Evolutionary conservation across 92 coral and sea anemone genomes (phyloP).

Genomic region (Zoanthus solanderi): DNA sequence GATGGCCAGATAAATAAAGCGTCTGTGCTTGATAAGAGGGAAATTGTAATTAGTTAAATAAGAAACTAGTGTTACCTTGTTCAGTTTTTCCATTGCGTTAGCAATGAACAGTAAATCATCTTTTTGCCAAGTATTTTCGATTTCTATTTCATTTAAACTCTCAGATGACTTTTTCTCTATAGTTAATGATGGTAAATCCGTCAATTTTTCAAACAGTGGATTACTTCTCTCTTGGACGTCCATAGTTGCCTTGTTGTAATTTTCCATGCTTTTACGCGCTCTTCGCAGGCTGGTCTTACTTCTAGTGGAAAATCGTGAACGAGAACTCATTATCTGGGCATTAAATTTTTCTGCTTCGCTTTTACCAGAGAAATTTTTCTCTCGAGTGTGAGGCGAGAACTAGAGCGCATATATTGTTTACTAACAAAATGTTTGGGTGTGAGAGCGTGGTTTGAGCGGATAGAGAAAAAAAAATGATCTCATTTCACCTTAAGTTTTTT

Average conservation of each 20-base stretch:
- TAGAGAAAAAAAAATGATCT: constrained; percentile 15
- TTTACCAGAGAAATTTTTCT: background rate
- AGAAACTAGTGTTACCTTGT: constrained; percentile 12
- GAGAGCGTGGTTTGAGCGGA: background rate
- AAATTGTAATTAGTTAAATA: too few relatives aligned
- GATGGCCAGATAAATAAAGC: too few relatives aligned
- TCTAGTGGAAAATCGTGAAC: background rate
- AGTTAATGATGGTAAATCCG: constrained; percentile 63
- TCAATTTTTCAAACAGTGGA: constrained; percentile 35
- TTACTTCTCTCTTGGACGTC: constrained; percentile 76
- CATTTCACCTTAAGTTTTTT: constrained; percentile 24
- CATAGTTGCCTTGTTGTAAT: constrained; percentile 80
- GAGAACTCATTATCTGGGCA: constrained; percentile 8
- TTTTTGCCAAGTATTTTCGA: constrained; percentile 57
- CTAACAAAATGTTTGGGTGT: background rate
- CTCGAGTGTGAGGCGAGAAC: background rate
- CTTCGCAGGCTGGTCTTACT: constrained; percentile 59
- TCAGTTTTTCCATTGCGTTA: constrained; percentile 76
- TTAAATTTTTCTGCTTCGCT: background rate
- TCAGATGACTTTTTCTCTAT: constrained; percentile 11
- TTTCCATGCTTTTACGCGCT: constrained; percentile 88
- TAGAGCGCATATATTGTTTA: background rate
- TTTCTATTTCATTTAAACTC: constrained; percentile 8
- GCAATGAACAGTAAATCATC: constrained; percentile 73
- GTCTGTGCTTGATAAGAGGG: background rate